These are phyloP conservation scores for Luscinia luscinia DNA, from an alignment of 2,797 vertebrate genomes.

Conservation along the genomic window DNA sequence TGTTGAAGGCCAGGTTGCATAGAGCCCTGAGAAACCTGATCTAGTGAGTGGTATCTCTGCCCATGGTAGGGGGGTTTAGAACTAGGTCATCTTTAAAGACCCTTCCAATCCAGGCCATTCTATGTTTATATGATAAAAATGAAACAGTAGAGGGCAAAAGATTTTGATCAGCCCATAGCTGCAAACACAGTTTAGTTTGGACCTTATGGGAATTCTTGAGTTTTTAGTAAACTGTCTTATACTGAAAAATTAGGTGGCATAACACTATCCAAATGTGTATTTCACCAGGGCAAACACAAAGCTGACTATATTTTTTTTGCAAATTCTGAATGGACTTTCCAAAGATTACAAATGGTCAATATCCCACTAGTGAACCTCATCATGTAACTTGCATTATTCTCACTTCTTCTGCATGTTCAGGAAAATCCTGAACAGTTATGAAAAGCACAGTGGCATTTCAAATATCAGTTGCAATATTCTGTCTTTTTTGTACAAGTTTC, in stretches of 20 bases:
- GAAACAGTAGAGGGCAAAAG: background rate
- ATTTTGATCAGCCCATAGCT: background rate
- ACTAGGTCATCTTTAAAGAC: background rate
- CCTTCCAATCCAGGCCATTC: background rate
- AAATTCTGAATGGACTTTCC: background rate
- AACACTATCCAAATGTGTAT: background rate
- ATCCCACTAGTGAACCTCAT: background rate
- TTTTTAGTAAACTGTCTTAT: background rate
- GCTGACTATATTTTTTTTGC: background rate
- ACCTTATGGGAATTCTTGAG: background rate
- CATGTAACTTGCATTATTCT: background rate
- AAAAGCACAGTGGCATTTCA: background rate
- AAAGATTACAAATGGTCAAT: background rate
- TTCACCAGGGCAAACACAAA: background rate
- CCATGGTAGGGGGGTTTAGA: background rate
- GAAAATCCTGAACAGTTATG: background rate
- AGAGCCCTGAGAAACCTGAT: background rate
- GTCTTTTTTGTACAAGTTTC: background rate
- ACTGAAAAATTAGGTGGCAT: background rate
- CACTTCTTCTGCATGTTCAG: background rate
- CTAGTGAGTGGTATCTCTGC: background rate
- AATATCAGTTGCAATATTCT: background rate
- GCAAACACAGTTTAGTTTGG: background rate
- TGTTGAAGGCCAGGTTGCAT: background rate
- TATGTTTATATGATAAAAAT: background rate